phyloP scores from a whole-genome alignment of 2,888 invertebrate genomes.

The Trileptium ribeirensis region DNA sequence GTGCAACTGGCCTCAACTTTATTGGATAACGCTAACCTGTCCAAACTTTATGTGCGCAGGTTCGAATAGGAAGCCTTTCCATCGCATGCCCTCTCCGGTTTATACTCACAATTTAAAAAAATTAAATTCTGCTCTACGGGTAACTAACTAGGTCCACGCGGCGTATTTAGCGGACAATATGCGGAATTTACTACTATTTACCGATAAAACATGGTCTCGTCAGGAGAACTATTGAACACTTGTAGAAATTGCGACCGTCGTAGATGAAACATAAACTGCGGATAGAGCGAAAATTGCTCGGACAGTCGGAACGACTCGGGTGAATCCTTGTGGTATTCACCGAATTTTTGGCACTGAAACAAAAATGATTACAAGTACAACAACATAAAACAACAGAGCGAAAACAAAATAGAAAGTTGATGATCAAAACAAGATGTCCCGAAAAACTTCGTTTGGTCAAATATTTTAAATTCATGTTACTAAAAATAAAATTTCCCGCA shows the following conservation, averaged over 20 bases:
- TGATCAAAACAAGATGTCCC: not conserved
- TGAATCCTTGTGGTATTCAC: conserved; percentile 94
- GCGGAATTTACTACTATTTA: no score
- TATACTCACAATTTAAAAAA: no score
- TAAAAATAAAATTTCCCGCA: not conserved
- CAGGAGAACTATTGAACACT: conserved; percentile 98
- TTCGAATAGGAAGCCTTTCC: no score
- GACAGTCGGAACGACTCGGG: conserved; percentile 88
- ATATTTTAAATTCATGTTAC: not conserved
- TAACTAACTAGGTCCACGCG: no score
- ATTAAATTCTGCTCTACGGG: no score
- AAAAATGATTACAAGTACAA: no score
- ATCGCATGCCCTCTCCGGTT: no score
- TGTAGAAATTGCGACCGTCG: conserved; percentile 95
- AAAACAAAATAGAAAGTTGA: not conserved
- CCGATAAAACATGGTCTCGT: conserved; percentile 97
- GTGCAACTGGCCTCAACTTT: no score
- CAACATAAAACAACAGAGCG: not conserved
- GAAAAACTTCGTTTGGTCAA: not conserved
- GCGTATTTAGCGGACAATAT: no score
- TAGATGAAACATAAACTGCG: conserved; percentile 99
- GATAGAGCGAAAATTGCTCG: conserved; percentile 94
- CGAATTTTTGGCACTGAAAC: conserved; percentile 93
- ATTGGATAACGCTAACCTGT: no score
- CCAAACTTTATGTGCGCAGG: no score